Evolutionary conservation across 2,113 vertebrate species (phyloP).

Genomic region (Hippotragus niger): DNA sequence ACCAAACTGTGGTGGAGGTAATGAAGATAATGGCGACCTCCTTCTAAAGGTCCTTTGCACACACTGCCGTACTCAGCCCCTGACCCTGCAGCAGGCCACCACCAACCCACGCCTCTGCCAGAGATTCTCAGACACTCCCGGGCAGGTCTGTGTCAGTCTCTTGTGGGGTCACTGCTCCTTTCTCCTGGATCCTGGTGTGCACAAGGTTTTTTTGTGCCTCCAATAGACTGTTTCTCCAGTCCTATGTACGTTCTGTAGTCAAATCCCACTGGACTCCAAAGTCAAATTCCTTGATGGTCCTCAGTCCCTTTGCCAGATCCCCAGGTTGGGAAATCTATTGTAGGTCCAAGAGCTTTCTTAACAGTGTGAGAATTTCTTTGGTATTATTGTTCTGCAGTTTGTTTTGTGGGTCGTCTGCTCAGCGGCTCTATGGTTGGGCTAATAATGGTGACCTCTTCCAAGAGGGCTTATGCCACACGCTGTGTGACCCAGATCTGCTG

Average conservation of each 20-base stretch:
- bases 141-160: neutral
- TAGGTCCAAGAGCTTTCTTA: neutral
- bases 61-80: neutral
- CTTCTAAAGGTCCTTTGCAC: neutral
- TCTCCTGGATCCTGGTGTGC: neutral
- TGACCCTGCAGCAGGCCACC: neutral
- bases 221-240: neutral
- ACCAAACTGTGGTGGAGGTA: neutral
- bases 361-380: neutral
- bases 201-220: neutral
- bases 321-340: neutral
- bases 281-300: neutral
- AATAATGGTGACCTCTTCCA: neutral
- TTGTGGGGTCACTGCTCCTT: neutral
- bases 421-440: neutral
- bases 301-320: neutral
- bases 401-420: neutral
- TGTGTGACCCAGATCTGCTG: neutral
- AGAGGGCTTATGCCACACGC: neutral
- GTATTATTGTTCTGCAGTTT: neutral
- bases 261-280: neutral
- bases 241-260: neutral
- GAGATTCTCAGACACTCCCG: neutral
- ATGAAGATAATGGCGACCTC: neutral
- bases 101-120: neutral